phyloP scores from a whole-genome alignment of 2,888 invertebrate species.

The Helicoverpa assulta region DNA sequence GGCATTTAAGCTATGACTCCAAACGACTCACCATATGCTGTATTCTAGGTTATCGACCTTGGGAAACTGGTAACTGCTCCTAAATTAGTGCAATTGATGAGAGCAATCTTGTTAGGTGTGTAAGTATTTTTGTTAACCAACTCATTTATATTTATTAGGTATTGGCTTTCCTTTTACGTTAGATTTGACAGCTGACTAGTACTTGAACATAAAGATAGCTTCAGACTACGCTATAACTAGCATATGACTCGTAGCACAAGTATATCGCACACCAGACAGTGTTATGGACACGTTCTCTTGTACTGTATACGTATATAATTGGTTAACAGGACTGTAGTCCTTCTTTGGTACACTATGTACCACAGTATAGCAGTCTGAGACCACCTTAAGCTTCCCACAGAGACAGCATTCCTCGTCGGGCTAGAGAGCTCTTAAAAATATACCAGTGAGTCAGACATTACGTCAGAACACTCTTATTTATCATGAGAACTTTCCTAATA shows the following conservation, averaged over 20 bases:
- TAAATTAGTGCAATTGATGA: conserved; percentile 32
- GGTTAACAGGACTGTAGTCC: no score
- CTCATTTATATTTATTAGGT: conserved; percentile 4
- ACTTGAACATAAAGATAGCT: no score
- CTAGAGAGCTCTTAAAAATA: conserved; percentile 30
- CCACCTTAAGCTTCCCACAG: conserved; percentile 21
- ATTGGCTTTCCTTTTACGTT: conserved; percentile 4
- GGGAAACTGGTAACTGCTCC: conserved; percentile 35
- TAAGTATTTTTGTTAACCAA: background rate
- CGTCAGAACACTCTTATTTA: conserved; percentile 23
- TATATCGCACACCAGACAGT: no score
- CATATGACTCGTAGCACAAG: no score
- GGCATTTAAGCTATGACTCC: background rate
- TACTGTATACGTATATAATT: no score
- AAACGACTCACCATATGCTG: conserved; percentile 10
- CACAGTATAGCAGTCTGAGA: no score
- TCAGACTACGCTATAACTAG: no score
- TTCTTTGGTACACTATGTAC: no score
- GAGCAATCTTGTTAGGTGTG: conserved; percentile 16
- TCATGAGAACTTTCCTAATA: conserved; percentile 22
- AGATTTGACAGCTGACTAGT: background rate
- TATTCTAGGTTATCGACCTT: conserved; percentile 36
- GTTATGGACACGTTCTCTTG: no score
- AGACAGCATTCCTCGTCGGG: conserved; percentile 42
- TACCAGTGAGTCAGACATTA: conserved; percentile 39